Percentiles rank a stretch among this genome's conserved stretches.
Evolutionary conservation across 2,113 vertebrate species (phyloP).

Genomic region (human): DNA sequence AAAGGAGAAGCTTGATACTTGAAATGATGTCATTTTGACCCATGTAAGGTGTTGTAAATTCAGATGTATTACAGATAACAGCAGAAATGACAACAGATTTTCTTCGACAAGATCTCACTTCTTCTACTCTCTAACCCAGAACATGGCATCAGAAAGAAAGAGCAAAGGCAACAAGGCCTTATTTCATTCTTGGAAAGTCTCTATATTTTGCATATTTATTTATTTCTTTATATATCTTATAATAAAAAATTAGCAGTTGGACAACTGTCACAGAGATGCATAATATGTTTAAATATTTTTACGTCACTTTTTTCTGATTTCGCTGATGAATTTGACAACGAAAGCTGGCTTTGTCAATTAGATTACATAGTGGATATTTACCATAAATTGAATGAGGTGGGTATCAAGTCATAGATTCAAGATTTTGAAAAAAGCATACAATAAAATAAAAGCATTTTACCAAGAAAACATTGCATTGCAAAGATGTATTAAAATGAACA

Average conservation of each 20-base stretch:
- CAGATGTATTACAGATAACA: neutral
- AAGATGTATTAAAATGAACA: neutral
- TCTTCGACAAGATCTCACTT: neutral
- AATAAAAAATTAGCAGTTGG: neutral
- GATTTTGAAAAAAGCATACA: neutral
- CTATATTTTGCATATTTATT: neutral
- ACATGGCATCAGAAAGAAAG: neutral
- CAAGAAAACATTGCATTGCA: neutral
- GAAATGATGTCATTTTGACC: neutral
- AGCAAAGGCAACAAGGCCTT: neutral
- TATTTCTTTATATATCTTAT: neutral
- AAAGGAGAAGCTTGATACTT: neutral
- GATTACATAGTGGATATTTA: neutral
- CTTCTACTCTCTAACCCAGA: neutral
- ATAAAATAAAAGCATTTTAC: slow-evolving; percentile 33
- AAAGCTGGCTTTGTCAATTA: neutral
- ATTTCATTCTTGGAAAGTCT: neutral
- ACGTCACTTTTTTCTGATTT: neutral
- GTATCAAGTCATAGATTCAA: neutral
- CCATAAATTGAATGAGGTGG: neutral
- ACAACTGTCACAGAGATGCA: neutral
- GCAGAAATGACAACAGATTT: neutral
- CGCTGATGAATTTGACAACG: neutral
- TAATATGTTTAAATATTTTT: neutral
- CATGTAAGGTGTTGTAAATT: neutral